A percentile compares a stretch with the other conserved stretches of the same genome.
Evolutionary conservation across 2,888 invertebrate species (phyloP).

Genomic region (Nomada hirtipes): DNA sequence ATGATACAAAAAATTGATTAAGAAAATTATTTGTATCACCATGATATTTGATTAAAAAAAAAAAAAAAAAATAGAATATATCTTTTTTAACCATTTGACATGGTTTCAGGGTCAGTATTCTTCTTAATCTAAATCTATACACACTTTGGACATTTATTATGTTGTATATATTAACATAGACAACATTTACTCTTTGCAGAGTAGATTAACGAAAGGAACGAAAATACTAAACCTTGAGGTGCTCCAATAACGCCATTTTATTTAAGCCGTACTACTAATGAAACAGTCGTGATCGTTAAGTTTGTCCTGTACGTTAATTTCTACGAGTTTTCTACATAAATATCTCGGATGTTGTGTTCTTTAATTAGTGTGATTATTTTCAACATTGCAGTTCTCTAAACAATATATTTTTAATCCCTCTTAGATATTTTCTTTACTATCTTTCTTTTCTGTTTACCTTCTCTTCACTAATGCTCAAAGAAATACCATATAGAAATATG

Average conservation of each 20-base stretch:
- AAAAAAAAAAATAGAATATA: slow-evolving; percentile 41
- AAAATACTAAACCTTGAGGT: background rate
- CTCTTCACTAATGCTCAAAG: slow-evolving; percentile 12
- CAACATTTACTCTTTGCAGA: background rate
- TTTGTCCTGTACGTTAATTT: slow-evolving; percentile 58
- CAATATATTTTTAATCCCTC: slow-evolving; percentile 32
- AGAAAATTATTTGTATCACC: slow-evolving; percentile 41
- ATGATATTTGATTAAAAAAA: slow-evolving; percentile 11
- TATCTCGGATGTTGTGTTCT: slow-evolving; percentile 25
- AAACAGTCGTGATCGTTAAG: slow-evolving; percentile 54
- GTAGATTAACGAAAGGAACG: slow-evolving; percentile 20
- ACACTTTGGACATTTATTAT: slow-evolving; percentile 54
- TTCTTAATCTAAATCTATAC: slow-evolving; percentile 62
- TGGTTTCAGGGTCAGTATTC: slow-evolving; percentile 39
- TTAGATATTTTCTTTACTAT: background rate
- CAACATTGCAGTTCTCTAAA: slow-evolving; percentile 31
- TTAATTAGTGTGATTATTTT: slow-evolving; percentile 32
- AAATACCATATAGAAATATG: slow-evolving; percentile 29
- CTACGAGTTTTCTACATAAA: slow-evolving; percentile 40
- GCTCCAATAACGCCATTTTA: background rate
- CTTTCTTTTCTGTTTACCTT: background rate
- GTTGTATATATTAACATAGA: slow-evolving; percentile 13
- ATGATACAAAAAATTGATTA: slow-evolving; percentile 43
- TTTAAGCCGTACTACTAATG: slow-evolving; percentile 38
- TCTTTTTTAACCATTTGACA: slow-evolving; percentile 22